These are phyloP conservation scores for Venustoraphidia nigricollis DNA, from an alignment of 2,888 invertebrate species.

Conservation along the genomic window DNA sequence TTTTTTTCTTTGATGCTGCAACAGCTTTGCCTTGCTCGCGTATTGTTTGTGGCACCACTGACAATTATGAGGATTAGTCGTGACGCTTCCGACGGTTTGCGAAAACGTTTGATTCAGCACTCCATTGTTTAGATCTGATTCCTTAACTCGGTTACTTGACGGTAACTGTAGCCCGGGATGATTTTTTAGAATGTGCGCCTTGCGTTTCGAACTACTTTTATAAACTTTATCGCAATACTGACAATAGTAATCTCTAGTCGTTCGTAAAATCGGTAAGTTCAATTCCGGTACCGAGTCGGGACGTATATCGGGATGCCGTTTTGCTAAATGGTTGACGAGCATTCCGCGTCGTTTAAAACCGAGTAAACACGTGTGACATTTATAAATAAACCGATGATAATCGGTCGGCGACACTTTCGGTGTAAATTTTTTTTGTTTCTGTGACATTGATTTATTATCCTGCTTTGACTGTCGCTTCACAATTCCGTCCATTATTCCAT, in stretches of 20 bases:
- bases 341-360: slow-evolving; percentile 73
- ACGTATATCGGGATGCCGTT: slow-evolving; percentile 50
- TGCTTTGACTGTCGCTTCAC: no score
- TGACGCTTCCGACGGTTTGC: slow-evolving; percentile 56
- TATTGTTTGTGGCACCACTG: slow-evolving; percentile 79
- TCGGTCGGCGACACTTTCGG: slow-evolving; percentile 44
- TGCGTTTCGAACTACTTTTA: slow-evolving; percentile 71
- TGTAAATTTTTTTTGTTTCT: slow-evolving; percentile 28
- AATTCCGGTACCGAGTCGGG: slow-evolving; percentile 55
- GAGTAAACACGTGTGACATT: slow-evolving; percentile 57
- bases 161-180: slow-evolving; percentile 65
- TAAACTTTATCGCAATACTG: slow-evolving; percentile 73
- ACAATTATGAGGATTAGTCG: slow-evolving; percentile 54
- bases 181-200: slow-evolving; percentile 64
- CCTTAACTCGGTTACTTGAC: slow-evolving; percentile 27
- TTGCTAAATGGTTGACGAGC: slow-evolving; percentile 73
- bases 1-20: slow-evolving; percentile 51
- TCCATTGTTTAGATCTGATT: slow-evolving; percentile 19
- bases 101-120: slow-evolving; percentile 46
- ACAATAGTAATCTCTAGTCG: slow-evolving; percentile 68
- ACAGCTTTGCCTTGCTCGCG: slow-evolving; percentile 57
- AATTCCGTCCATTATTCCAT: no score
- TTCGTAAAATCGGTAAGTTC: slow-evolving; percentile 60
- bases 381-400: slow-evolving; percentile 58
- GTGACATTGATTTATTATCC: no score